These are phyloP conservation scores for Pipistrellus pipistrellus DNA, from an alignment of 2,797 vertebrate genomes.

Conservation along the genomic window DNA sequence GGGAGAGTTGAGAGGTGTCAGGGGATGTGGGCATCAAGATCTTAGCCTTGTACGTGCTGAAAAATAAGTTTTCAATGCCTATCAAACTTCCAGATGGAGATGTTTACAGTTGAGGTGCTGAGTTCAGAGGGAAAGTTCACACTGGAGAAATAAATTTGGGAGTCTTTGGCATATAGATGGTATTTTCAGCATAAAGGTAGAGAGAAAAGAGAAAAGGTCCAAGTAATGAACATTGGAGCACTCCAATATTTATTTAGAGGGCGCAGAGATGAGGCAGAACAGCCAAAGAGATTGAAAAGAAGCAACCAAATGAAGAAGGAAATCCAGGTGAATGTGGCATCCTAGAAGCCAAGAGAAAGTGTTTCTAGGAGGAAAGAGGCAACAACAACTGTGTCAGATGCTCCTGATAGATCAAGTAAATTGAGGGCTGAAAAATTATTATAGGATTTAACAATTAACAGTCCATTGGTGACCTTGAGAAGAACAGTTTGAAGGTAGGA, in stretches of 20 bases:
- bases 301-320: not conserved
- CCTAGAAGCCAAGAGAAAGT: slow-evolving; percentile 1
- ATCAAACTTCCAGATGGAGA: not conserved
- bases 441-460: slow-evolving; percentile 1
- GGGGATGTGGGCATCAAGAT: not conserved
- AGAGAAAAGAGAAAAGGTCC: slow-evolving; percentile 21
- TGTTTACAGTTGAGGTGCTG: slow-evolving; percentile 1
- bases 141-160: slow-evolving; percentile 19
- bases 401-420: not conserved
- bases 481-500: slow-evolving; percentile 42
- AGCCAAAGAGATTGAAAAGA: slow-evolving; percentile 4
- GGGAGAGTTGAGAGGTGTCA: not conserved
- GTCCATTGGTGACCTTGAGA: slow-evolving; percentile 6
- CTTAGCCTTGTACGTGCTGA: slow-evolving; percentile 1
- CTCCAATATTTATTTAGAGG: not conserved
- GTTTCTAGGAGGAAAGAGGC: slow-evolving; percentile 11
- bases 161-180: not conserved
- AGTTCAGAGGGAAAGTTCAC: slow-evolving; percentile 6
- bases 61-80: not conserved
- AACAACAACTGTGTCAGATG: not conserved
- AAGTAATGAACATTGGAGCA: not conserved
- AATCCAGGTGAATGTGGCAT: not conserved
- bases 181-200: slow-evolving; percentile 22
- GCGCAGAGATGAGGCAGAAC: not conserved
- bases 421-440: not conserved